These are phyloP conservation scores for Leuctra nigra DNA, from an alignment of 2,888 invertebrate genomes.

Conservation along the genomic window DNA sequence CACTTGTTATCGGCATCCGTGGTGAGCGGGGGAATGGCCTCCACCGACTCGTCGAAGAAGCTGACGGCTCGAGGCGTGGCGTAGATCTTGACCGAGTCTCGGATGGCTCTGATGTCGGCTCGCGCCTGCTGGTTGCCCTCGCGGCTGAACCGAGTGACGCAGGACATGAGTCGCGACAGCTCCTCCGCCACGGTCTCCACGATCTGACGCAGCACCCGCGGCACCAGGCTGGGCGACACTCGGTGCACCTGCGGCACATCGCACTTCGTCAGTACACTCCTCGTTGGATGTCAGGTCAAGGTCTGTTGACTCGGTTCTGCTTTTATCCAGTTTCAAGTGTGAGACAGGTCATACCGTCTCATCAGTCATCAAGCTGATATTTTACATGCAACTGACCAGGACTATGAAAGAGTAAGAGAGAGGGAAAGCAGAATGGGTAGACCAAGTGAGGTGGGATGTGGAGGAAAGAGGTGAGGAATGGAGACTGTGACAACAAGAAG, in stretches of 20 bases:
- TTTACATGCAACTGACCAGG: no score
- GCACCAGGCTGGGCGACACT: slow-evolving; percentile 70
- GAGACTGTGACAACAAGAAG: no score
- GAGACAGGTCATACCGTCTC: no score
- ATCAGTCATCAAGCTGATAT: no score
- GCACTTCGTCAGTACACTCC: slow-evolving; percentile 24
- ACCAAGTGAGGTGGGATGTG: no score
- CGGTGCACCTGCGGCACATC: no score
- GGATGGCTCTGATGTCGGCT: slow-evolving; percentile 64
- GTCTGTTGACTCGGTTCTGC: no score
- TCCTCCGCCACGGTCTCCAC: slow-evolving; percentile 92
- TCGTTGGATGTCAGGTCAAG: no score
- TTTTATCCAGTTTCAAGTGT: no score
- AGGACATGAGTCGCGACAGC: slow-evolving; percentile 77
- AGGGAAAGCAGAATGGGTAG: no score
- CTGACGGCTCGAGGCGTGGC: slow-evolving; percentile 60
- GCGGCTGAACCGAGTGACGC: slow-evolving; percentile 61
- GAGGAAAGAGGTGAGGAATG: no score
- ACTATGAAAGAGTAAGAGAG: no score
- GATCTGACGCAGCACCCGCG: slow-evolving; percentile 63
- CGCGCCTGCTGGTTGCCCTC: slow-evolving; percentile 72
- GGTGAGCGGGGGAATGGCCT: slow-evolving; percentile 62
- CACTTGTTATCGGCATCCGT: slow-evolving; percentile 46
- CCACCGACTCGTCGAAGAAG: slow-evolving; percentile 75
- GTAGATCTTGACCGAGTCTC: slow-evolving; percentile 57